These are phyloP conservation scores for Zaprionus taronus DNA, from an alignment of 1,140 invertebrate genomes.

Conservation along the genomic window DNA sequence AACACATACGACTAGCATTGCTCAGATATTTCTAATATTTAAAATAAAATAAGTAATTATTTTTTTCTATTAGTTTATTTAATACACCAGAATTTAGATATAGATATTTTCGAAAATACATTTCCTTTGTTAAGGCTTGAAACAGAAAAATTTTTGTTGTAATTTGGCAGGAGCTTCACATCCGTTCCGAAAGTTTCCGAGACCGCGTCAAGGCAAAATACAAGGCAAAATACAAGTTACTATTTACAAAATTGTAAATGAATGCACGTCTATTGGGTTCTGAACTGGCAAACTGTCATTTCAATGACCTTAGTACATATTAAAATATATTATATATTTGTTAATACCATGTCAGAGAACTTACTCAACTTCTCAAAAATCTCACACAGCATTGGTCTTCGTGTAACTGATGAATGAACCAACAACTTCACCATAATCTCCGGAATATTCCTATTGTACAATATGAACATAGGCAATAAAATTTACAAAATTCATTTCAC, in stretches of 20 bases:
- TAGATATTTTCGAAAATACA: background rate
- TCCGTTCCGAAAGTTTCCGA: no score
- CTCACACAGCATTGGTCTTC: background rate
- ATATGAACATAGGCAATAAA: no score
- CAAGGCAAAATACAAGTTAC: background rate
- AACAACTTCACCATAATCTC: background rate
- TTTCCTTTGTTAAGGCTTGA: background rate
- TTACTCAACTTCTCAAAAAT: background rate
- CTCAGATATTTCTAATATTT: background rate
- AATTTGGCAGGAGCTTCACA: background rate
- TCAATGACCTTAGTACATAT: no score
- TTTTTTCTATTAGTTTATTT: background rate
- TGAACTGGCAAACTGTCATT: no score
- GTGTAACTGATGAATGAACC: background rate
- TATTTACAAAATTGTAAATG: background rate
- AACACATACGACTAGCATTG: background rate
- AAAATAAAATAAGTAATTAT: background rate
- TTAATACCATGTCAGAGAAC: background rate
- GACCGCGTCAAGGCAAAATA: background rate
- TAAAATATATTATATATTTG: background rate
- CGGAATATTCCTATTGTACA: background rate
- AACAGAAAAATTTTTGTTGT: background rate
- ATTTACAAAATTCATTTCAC: background rate
- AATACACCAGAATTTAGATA: conserved; percentile 1
- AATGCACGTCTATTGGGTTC: background rate